These are phyloP conservation scores for Drosophila birchii DNA, from an alignment of 2,888 invertebrate species.

Conservation along the genomic window DNA sequence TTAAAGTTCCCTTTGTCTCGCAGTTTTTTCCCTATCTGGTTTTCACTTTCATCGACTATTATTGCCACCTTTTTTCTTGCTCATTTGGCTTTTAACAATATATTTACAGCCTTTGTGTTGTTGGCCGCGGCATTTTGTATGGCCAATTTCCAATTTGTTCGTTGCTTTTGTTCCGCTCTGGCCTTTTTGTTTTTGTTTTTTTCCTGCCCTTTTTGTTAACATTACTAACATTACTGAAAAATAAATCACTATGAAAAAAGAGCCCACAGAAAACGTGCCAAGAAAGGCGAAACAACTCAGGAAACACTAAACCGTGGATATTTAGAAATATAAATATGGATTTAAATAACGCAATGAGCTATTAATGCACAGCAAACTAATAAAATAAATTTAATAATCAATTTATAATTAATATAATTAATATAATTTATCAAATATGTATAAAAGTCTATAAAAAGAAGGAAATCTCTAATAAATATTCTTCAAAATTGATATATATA, in stretches of 20 bases:
- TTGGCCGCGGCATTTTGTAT: slow-evolving; percentile 5
- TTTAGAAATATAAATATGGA: slow-evolving; percentile 8
- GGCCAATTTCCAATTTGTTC: slow-evolving; percentile 30
- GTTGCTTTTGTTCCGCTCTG: slow-evolving; percentile 36
- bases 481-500: too few relatives aligned
- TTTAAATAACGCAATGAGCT: slow-evolving; percentile 14
- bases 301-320: not conserved
- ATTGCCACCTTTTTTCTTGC: slow-evolving; percentile 22
- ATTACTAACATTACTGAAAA: slow-evolving; percentile 2
- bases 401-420: too few relatives aligned
- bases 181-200: slow-evolving; percentile 15
- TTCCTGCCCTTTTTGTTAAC: slow-evolving; percentile 15
- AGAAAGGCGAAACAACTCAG: slow-evolving; percentile 22
- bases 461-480: too few relatives aligned
- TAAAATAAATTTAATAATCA: not conserved
- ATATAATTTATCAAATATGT: too few relatives aligned
- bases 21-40: slow-evolving; percentile 2
- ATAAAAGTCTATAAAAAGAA: too few relatives aligned
- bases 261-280: slow-evolving; percentile 39
- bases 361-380: not conserved
- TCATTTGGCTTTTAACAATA: slow-evolving; percentile 22
- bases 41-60: slow-evolving; percentile 56
- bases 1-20: slow-evolving; percentile 1
- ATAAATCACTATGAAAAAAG: not conserved
- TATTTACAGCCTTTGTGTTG: slow-evolving; percentile 15